Conservation (phyloP, 2,113 vertebrate species). For the Perca fluviatilis region DNA sequence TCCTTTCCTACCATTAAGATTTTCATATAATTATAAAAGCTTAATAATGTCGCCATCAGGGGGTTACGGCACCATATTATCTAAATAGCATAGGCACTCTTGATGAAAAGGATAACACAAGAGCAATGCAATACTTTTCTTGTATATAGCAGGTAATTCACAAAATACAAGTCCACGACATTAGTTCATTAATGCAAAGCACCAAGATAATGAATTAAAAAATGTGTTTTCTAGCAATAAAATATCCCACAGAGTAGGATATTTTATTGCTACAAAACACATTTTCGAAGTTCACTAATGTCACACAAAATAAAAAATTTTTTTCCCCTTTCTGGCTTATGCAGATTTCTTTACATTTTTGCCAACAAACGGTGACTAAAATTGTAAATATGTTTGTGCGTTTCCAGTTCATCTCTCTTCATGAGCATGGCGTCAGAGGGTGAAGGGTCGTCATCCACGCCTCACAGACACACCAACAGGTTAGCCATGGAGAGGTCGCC, state of each 20-base stretch:
- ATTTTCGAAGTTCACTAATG: background rate
- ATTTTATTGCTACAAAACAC: too few species aligned
- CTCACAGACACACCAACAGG: slow-evolving; percentile 84
- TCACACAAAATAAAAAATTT: background rate
- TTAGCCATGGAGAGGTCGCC: slow-evolving; percentile 91
- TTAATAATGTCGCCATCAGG: background rate
- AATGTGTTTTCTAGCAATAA: background rate
- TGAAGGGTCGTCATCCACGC: slow-evolving; percentile 46
- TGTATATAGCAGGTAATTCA: background rate
- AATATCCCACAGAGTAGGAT: background rate
- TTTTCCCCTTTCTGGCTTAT: background rate
- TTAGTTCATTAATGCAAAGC: background rate
- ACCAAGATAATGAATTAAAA: background rate
- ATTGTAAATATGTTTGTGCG: slow-evolving; percentile 13
- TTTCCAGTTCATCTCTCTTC: slow-evolving; percentile 75
- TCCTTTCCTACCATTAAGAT: background rate
- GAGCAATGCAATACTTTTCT: background rate
- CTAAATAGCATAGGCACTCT: background rate
- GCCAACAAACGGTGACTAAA: too few species aligned
- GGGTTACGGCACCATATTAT: background rate
- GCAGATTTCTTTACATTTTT: background rate
- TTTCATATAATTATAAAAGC: background rate
- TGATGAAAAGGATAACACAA: background rate
- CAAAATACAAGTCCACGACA: background rate
- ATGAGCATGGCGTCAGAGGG: slow-evolving; percentile 87